Conservation (phyloP, 2,113 vertebrate species). For the Dunckerocampus dactyliophorus region DNA sequence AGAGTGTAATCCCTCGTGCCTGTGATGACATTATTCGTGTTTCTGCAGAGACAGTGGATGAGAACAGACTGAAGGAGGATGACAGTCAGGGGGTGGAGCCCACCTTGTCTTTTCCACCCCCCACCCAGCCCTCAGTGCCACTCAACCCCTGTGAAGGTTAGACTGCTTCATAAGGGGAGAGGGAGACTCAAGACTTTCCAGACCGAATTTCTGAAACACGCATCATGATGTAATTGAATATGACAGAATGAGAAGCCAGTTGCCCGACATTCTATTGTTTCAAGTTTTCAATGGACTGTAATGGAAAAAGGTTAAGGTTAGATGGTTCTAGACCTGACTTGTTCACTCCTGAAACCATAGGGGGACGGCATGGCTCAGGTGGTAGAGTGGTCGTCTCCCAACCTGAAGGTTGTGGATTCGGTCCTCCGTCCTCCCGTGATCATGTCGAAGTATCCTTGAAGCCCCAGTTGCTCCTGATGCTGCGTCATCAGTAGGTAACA, state of each 20-base stretch:
- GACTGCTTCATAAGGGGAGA: constrained; percentile 29
- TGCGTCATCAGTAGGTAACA: too few species aligned
- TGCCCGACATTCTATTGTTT: constrained; percentile 24
- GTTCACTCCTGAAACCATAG: too few species aligned
- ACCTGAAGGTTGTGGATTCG: too few species aligned
- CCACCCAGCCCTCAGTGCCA: constrained; percentile 23
- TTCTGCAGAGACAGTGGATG: constrained; percentile 55
- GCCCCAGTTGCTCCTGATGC: too few species aligned
- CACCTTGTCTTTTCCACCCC: constrained; percentile 26
- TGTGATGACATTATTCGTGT: constrained; percentile 44
- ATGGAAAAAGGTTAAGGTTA: constrained; percentile 4
- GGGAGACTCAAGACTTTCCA: not conserved
- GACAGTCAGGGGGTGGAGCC: constrained; percentile 23
- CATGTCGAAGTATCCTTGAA: too few species aligned
- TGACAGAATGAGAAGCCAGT: constrained; percentile 4
- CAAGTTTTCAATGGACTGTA: constrained; percentile 10
- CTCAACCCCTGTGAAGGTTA: constrained; percentile 71
- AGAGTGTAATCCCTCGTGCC: constrained; percentile 31
- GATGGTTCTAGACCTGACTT: too few species aligned
- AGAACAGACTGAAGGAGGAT: constrained; percentile 64
- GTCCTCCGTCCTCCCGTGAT: too few species aligned
- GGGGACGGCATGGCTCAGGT: too few species aligned
- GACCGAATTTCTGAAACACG: constrained; percentile 16
- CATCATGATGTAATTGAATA: constrained; percentile 11
- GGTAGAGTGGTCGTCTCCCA: too few species aligned